A percentile compares a stretch with the other conserved stretches of the same genome.
phyloP scores from a whole-genome alignment of 2,797 vertebrate species.

The Cryptoblepharus egeriae region DNA sequence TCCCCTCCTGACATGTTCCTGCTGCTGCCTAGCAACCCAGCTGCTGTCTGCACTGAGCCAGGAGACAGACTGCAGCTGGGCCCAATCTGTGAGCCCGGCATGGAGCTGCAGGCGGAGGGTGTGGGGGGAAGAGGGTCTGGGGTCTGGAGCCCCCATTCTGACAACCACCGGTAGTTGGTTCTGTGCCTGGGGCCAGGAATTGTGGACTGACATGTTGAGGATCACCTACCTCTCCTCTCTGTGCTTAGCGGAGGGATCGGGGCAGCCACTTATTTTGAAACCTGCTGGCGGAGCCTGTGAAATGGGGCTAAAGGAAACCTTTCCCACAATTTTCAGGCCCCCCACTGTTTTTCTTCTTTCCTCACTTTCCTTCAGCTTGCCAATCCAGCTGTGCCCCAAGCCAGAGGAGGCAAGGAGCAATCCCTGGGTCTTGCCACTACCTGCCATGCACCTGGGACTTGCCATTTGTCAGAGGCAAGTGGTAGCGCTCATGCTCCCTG shows the following conservation, averaged over 20 bases:
- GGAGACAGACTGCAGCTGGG: slow-evolving; percentile 17
- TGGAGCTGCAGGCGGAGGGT: not conserved
- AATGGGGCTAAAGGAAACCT: too few relatives aligned
- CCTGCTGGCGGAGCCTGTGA: not conserved
- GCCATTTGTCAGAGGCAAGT: too few relatives aligned
- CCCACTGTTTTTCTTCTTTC: not conserved
- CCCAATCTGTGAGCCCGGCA: not conserved
- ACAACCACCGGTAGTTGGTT: too few relatives aligned
- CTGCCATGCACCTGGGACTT: too few relatives aligned
- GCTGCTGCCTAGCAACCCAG: slow-evolving; percentile 44
- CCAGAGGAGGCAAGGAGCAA: not conserved
- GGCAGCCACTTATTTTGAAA: not conserved
- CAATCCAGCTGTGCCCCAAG: not conserved
- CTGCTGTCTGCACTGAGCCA: slow-evolving; percentile 19
- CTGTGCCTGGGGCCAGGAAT: too few relatives aligned
- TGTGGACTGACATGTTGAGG: not conserved
- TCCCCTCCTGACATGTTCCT: slow-evolving; percentile 30
- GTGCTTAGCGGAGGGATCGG: not conserved
- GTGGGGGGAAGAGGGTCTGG: not conserved
- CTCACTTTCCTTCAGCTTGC: too few relatives aligned
- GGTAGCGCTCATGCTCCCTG: not conserved
- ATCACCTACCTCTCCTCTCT: not conserved
- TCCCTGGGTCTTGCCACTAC: not conserved
- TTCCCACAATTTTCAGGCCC: not conserved
- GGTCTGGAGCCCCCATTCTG: not conserved